Base-by-base conservation (phyloP, 2,888 invertebrate genomes). In the Callyntrura sp. region DNA sequence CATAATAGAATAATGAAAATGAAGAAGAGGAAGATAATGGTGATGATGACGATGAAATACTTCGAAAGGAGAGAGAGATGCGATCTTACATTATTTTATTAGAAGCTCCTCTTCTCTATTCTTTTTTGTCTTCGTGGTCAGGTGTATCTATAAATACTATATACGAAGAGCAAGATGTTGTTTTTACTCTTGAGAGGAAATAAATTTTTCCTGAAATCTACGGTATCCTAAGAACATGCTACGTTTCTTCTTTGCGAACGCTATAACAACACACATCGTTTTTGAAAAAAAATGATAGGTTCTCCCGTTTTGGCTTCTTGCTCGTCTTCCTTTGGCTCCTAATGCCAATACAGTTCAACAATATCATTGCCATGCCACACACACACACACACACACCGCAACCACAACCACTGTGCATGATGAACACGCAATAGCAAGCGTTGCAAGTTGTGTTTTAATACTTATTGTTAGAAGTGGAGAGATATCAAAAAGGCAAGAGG, bases 31-130 rank as follows among this genome's bases (percentile, higher is more conserved):
- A 65, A 20, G 17, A 68, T 12, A 68, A n/a, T 14, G 81, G 55
- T 35, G 57, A 17, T 57, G 28, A 25, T 70, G 70, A 70, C 17
- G 70, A 43, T 43, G 43, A 70, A 45, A 45, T n/a, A 68, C 12
- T 68, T 23, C 9, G 6, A 35, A 35, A 0, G 23, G 45, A 35
- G 45, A 45, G 43, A 62, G 68, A 86, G 65, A 70, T 86, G 79
- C 79, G 86, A 86, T 86, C 86, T 79, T 20, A 65, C 86, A 86
- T 86, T 82, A 62, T 65, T 62, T 62, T 85, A 76, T 85, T 78
- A 78, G 48, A 68, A 78, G 23, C 55, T 28, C 35, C 35, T 35
- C 35, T 35, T 35, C 35, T 35, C 6, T 35, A 35, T 35, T 35
- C 6, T 35, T 35, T 2, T 35, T 35, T 6, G 11, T 25, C 25